A percentile compares a stretch with the other conserved stretches of the same genome.
These are phyloP conservation scores for Chromoteleia sp. DNA, from an alignment of 2,888 invertebrate species.

Conservation along the genomic window DNA sequence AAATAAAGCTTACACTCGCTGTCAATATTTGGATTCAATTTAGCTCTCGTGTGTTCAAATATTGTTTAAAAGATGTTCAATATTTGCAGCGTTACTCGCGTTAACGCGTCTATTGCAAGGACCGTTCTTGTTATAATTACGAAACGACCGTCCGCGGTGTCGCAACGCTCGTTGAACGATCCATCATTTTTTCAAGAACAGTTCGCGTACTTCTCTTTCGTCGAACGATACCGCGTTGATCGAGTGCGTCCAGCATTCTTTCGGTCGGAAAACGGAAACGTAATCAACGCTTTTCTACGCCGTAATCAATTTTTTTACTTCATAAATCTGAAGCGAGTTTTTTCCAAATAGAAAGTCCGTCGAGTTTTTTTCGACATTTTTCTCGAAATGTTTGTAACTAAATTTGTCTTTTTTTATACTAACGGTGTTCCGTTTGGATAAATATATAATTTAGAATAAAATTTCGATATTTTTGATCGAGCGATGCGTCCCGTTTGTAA, in stretches of 20 bases:
- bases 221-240: conserved; percentile 12
- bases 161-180: neutral
- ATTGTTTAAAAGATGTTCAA: conserved; percentile 40
- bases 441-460: neutral
- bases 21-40: conserved; percentile 66
- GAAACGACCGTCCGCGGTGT: conserved; percentile 10
- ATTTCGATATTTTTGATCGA: neutral
- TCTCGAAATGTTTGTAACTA: too few species aligned
- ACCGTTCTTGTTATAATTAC: conserved; percentile 17
- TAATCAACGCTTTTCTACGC: conserved; percentile 39
- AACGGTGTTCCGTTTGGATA: too few species aligned
- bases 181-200: neutral
- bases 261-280: conserved; percentile 34
- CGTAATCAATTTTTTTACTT: conserved; percentile 33
- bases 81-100: conserved; percentile 45
- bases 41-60: conserved; percentile 46
- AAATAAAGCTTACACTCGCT: conserved; percentile 39
- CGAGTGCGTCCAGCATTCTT: conserved; percentile 25
- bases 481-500: neutral
- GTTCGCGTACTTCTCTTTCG: neutral
- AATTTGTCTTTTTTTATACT: too few species aligned
- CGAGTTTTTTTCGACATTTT: neutral
- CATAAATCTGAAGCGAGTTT: conserved; percentile 19
- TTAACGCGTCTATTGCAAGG: conserved; percentile 18
- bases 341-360: conserved; percentile 45